A percentile compares a stretch with the other conserved stretches of the same genome.
Conservation (phyloP, 1,140 invertebrate species). For the Papilio dardanus region DNA sequence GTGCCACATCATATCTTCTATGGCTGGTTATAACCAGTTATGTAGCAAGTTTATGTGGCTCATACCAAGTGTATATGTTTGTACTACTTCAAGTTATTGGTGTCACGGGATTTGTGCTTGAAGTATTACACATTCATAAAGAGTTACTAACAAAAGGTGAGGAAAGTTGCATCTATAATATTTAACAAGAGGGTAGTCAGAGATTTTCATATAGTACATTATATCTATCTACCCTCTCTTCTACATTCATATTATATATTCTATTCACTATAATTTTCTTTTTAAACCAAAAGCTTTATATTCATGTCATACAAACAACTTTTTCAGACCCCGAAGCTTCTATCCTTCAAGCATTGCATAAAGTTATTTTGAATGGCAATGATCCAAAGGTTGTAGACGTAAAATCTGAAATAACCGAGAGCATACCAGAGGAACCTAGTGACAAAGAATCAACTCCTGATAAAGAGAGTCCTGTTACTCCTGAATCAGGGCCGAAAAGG, state of each 20-base stretch:
- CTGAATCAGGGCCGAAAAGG: conserved; percentile 58
- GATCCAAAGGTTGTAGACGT: conserved; percentile 34
- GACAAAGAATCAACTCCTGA: conserved; percentile 70
- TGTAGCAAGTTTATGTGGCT: conserved; percentile 83
- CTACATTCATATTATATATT: too few relatives aligned
- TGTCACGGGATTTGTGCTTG: conserved; percentile 71
- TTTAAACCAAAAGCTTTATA: too few relatives aligned
- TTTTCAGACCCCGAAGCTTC: conserved; percentile 69
- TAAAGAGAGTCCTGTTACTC: conserved; percentile 62
- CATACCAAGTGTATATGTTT: conserved; percentile 85
- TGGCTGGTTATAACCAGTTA: conserved; percentile 86
- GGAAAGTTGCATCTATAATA: conserved; percentile 5
- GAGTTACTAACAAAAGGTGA: conserved; percentile 61
- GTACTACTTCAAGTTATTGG: conserved; percentile 73
- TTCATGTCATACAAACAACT: too few relatives aligned
- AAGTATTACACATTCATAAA: conserved; percentile 72
- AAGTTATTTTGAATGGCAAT: conserved; percentile 53
- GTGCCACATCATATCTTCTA: conserved; percentile 82
- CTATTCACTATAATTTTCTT: too few relatives aligned
- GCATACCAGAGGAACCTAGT: conserved; percentile 53
- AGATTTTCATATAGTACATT: too few relatives aligned
- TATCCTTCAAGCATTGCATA: conserved; percentile 57
- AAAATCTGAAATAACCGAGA: conserved; percentile 48
- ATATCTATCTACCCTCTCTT: too few relatives aligned
- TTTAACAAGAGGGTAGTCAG: too few relatives aligned